Conservation (phyloP, 2,888 invertebrate genomes). For the Gymnoscelis rufifasciata region DNA sequence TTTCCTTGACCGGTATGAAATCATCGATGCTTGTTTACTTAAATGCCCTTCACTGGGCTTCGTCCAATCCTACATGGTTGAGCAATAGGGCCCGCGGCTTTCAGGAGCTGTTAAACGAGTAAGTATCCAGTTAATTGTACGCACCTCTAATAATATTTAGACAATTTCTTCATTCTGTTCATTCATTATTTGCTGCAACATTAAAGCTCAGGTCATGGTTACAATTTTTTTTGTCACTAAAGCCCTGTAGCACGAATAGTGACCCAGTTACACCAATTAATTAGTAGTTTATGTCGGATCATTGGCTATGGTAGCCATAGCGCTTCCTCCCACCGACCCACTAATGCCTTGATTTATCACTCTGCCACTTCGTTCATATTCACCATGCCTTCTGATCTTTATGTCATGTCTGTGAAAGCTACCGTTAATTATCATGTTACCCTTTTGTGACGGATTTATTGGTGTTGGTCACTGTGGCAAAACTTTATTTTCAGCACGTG, state of each 20-base stretch:
- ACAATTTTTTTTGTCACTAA: neutral
- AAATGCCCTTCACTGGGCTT: constrained; percentile 55
- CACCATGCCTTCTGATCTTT: constrained; percentile 30
- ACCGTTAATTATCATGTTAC: constrained; percentile 28
- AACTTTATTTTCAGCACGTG: constrained; percentile 8
- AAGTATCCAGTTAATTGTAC: constrained; percentile 42
- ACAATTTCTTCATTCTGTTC: too few species aligned
- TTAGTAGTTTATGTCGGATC: constrained; percentile 36
- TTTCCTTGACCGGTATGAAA: constrained; percentile 73
- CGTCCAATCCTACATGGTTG: constrained; percentile 54
- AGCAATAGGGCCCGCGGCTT: constrained; percentile 47
- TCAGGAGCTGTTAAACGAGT: constrained; percentile 41
- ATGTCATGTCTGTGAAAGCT: constrained; percentile 38
- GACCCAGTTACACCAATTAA: constrained; percentile 31
- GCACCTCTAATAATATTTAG: too few species aligned
- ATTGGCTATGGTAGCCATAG: constrained; percentile 50
- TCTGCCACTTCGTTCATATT: constrained; percentile 44
- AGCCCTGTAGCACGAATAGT: neutral
- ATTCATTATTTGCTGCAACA: too few species aligned
- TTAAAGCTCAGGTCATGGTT: too few species aligned
- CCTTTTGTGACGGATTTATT: constrained; percentile 19
- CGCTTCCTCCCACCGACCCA: constrained; percentile 44
- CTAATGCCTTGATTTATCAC: constrained; percentile 60
- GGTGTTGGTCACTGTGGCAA: constrained; percentile 5
- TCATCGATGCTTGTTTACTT: constrained; percentile 62